Percentiles rank a stretch among this genome's conserved stretches.
Evolutionary conservation across 2,888 invertebrate genomes (phyloP).

Genomic region (Ophion ventricosus): DNA sequence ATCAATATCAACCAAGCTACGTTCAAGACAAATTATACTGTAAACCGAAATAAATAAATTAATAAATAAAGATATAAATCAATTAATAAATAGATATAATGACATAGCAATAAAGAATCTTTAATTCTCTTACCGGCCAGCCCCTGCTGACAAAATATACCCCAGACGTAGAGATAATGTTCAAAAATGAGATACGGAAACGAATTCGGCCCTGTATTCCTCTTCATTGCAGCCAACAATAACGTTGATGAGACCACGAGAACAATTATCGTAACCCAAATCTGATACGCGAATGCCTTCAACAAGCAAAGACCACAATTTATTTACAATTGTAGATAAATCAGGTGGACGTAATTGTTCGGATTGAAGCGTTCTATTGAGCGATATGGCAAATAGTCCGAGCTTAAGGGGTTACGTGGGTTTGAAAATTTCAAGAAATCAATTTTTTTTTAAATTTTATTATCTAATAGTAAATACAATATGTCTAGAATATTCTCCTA

Average conservation of each 20-base stretch:
- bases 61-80: neutral
- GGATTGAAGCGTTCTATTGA: neutral
- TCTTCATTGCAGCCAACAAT: constrained; percentile 65
- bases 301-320: neutral
- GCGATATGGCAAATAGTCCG: no score
- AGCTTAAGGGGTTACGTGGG: no score
- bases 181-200: constrained; percentile 56
- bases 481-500: no score
- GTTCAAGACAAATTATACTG: no score
- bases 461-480: no score
- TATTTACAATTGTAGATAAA: neutral
- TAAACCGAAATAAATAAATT: neutral
- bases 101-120: neutral
- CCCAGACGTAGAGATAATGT: constrained; percentile 71
- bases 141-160: constrained; percentile 77
- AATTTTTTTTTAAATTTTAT: no score
- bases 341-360: neutral
- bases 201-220: neutral
- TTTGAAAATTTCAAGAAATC: no score
- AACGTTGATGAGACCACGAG: constrained; percentile 55
- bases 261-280: constrained; percentile 66
- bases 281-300: constrained; percentile 50
- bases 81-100: neutral
- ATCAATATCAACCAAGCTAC: no score
- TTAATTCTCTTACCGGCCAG: constrained; percentile 67